Percentiles rank a stretch among this genome's conserved stretches.
phyloP scores from a whole-genome alignment of 2,888 invertebrate genomes.

The Polydrusus cervinus region DNA sequence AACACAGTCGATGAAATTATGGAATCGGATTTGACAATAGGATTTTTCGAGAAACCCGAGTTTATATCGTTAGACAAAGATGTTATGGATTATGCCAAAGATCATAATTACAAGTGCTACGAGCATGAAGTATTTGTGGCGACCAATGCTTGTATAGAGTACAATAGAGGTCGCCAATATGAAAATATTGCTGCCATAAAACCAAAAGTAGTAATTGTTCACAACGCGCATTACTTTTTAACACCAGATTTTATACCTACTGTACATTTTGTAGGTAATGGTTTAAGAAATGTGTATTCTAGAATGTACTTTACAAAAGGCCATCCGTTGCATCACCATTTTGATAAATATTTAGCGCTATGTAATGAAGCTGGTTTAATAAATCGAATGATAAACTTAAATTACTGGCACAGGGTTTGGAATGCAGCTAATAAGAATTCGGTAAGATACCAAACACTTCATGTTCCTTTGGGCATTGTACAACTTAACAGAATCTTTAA shows the following conservation, averaged over 20 bases:
- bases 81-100: background rate
- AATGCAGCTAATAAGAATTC: background rate
- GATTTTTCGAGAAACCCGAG: slow-evolving; percentile 28
- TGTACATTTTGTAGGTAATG: slow-evolving; percentile 12
- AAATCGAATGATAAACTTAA: background rate
- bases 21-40: background rate
- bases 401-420: slow-evolving; percentile 19
- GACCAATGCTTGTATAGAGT: background rate
- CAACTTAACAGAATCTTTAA: slow-evolving; percentile 4
- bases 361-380: background rate
- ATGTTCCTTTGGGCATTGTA: background rate
- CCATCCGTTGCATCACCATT: background rate
- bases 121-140: slow-evolving; percentile 10
- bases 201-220: background rate
- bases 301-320: slow-evolving; percentile 27
- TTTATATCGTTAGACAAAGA: slow-evolving; percentile 12
- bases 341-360: slow-evolving; percentile 8
- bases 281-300: slow-evolving; percentile 19
- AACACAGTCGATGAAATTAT: slow-evolving; percentile 24
- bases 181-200: slow-evolving; percentile 25
- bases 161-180: background rate
- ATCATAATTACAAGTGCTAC: slow-evolving; percentile 10
- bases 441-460: background rate
- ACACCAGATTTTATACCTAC: background rate
- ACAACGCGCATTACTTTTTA: slow-evolving; percentile 11